Percentiles rank a stretch among this genome's conserved stretches.
These are phyloP conservation scores for Halocaridina rubra DNA, from an alignment of 2,888 invertebrate genomes.

Conservation along the genomic window DNA sequence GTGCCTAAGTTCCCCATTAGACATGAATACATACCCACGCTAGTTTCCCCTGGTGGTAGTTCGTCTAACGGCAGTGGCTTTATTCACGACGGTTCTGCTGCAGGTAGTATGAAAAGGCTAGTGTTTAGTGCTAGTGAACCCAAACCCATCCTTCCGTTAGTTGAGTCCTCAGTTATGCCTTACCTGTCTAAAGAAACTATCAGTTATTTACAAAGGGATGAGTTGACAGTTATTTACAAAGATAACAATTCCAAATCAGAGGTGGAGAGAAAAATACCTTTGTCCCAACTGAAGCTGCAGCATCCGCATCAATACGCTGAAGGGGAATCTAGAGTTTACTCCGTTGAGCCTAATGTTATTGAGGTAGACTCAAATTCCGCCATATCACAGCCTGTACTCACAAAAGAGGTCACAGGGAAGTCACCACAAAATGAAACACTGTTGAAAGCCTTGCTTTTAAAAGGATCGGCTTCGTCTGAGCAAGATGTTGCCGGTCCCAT, in stretches of 20 bases:
- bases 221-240: conserved; percentile 41
- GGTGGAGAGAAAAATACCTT: conserved; percentile 3
- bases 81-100: neutral
- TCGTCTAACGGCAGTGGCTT: neutral
- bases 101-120: conserved; percentile 45
- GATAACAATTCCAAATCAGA: conserved; percentile 12
- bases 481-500: conserved; percentile 20
- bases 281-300: conserved; percentile 36
- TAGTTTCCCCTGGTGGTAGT: conserved; percentile 12
- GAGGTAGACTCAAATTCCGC: conserved; percentile 2
- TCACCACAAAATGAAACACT: conserved; percentile 38
- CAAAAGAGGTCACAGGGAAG: conserved; percentile 17
- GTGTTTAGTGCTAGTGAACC: conserved; percentile 19
- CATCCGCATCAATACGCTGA: conserved; percentile 20
- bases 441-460: conserved; percentile 40
- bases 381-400: neutral
- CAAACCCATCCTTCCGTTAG: conserved; percentile 43
- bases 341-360: neutral
- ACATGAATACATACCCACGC: conserved; percentile 27
- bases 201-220: conserved; percentile 50
- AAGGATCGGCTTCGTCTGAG: conserved; percentile 19
- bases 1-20: conserved; percentile 39
- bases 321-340: neutral
- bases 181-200: conserved; percentile 57
- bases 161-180: conserved; percentile 49